Evolutionary conservation across 2,888 invertebrate genomes (phyloP).

Genomic region (Hydriomena furcata): DNA sequence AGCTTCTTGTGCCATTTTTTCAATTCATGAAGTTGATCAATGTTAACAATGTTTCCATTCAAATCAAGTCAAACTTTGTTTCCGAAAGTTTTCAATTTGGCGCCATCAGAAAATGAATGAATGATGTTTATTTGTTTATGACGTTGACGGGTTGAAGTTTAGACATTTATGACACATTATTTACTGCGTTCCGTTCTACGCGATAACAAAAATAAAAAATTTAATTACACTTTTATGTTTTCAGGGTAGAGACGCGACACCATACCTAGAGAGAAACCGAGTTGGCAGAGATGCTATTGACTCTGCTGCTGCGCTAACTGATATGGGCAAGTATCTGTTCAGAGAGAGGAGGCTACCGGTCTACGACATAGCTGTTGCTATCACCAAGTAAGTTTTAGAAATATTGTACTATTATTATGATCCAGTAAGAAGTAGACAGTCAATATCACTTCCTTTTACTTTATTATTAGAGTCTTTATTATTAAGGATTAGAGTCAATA

Average conservation of each 20-base stretch:
- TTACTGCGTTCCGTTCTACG: no score
- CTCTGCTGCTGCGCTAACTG: slow-evolving; percentile 96
- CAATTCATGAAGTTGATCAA: no score
- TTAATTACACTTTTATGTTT: slow-evolving; percentile 33
- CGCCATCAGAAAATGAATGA: slow-evolving; percentile 30
- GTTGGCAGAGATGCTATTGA: slow-evolving; percentile 97
- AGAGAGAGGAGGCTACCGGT: slow-evolving; percentile 96
- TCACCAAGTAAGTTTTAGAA: slow-evolving; percentile 92
- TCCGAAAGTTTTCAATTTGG: slow-evolving; percentile 27
- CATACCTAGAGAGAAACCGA: slow-evolving; percentile 96
- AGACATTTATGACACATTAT: no score
- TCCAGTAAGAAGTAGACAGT: no score
- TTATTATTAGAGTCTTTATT: no score
- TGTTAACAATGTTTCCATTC: no score
- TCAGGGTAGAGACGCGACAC: slow-evolving; percentile 96
- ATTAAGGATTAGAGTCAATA: no score
- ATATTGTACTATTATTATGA: background rate
- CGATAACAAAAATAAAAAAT: no score
- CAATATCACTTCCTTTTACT: no score
- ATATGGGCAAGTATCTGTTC: slow-evolving; percentile 98
- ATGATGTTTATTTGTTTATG: no score
- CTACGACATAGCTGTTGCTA: slow-evolving; percentile 97
- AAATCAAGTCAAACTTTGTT: slow-evolving; percentile 1
- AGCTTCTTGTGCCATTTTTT: slow-evolving; percentile 73
- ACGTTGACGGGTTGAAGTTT: no score